A percentile compares a stretch with the other conserved stretches of the same genome.
These are phyloP conservation scores for Halisarca cf. caerulea DNA, from an alignment of 37 sponge, comb jelly and placozoan species.

Conservation along the genomic window DNA sequence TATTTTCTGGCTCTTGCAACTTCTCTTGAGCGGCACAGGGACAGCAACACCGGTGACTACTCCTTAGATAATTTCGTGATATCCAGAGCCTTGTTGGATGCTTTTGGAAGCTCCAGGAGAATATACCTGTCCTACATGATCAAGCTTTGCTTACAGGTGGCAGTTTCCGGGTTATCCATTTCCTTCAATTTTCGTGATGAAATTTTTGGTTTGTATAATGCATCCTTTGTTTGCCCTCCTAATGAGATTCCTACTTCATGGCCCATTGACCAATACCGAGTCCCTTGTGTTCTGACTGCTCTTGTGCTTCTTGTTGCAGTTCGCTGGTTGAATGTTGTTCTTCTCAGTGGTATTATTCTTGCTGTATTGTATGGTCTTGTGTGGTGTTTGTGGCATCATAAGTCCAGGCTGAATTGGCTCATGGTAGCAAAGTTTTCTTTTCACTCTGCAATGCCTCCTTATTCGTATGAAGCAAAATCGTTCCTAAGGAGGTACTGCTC, in stretches of 20 bases:
- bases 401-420: slow-evolving; percentile 41
- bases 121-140: not conserved
- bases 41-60: slow-evolving; percentile 41
- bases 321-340: slow-evolving; percentile 46
- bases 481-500: not conserved
- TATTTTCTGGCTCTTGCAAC: slow-evolving; percentile 48
- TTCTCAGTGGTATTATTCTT: slow-evolving; percentile 27
- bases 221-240: slow-evolving; percentile 52
- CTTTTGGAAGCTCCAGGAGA: not conserved
- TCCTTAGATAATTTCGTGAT: slow-evolving; percentile 40
- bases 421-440: slow-evolving; percentile 49
- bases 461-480: slow-evolving; percentile 36
- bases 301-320: slow-evolving; percentile 45
- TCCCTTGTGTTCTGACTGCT: slow-evolving; percentile 29
- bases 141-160: not conserved
- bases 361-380: slow-evolving; percentile 29
- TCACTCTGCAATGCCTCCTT: slow-evolving; percentile 33
- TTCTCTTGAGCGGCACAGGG: slow-evolving; percentile 55
- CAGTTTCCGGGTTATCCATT: not conserved
- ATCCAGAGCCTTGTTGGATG: slow-evolving; percentile 27
- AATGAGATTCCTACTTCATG: slow-evolving; percentile 1
- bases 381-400: slow-evolving; percentile 47
- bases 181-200: not conserved
- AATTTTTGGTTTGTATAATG: slow-evolving; percentile 49
- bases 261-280: slow-evolving; percentile 1